A percentile compares a stretch with the other conserved stretches of the same genome.
Evolutionary conservation across 2,888 invertebrate species (phyloP).

Genomic region (Ethmia dodecea): DNA sequence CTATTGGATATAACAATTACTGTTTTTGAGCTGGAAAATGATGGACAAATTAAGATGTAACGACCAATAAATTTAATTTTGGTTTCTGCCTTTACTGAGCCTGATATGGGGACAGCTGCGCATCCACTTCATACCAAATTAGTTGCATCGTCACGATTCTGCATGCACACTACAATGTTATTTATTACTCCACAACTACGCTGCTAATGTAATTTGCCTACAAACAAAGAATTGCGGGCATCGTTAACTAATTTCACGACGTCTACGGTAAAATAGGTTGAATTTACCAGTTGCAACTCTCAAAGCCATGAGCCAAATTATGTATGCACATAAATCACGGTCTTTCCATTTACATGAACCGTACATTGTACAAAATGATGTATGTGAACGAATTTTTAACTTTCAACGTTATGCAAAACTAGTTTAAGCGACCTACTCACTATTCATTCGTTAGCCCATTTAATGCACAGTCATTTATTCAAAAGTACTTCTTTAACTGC

Average conservation of each 20-base stretch:
- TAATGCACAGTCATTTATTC: slow-evolving; percentile 8
- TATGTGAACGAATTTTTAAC: background rate
- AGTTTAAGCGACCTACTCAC: no score
- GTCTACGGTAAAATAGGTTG: slow-evolving; percentile 2
- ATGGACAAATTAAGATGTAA: no score
- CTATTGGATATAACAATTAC: no score
- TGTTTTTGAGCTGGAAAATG: no score
- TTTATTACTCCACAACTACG: slow-evolving; percentile 13
- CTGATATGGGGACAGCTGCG: no score
- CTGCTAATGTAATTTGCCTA: slow-evolving; percentile 9
- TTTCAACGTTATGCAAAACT: background rate
- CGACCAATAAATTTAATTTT: no score
- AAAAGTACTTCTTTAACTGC: slow-evolving; percentile 10
- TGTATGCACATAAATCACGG: slow-evolving; percentile 9
- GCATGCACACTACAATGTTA: slow-evolving; percentile 20
- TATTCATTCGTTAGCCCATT: slow-evolving; percentile 9
- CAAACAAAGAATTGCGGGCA: slow-evolving; percentile 4
- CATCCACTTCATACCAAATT: slow-evolving; percentile 16
- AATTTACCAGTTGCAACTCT: slow-evolving; percentile 6
- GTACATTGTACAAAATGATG: no score
- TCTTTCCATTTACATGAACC: slow-evolving; percentile 4
- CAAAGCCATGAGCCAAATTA: slow-evolving; percentile 6
- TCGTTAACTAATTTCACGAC: slow-evolving; percentile 8
- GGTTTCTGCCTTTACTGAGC: no score
- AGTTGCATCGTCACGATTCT: slow-evolving; percentile 21